These are phyloP conservation scores for Chesias legatella DNA, from an alignment of 2,888 invertebrate genomes.

Conservation along the genomic window DNA sequence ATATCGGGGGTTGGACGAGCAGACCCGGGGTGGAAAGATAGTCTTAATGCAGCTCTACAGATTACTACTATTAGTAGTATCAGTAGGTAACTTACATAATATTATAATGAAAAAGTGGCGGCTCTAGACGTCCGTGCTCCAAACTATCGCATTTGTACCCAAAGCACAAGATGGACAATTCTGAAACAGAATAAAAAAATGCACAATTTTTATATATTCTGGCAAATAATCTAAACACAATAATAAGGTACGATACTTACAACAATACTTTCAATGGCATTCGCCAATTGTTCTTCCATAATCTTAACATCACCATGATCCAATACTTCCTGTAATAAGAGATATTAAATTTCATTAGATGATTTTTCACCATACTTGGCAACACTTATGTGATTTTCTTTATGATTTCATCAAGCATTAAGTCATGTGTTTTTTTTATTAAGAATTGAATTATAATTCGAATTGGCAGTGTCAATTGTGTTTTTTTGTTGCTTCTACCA, in stretches of 20 bases:
- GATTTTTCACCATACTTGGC: too few species aligned
- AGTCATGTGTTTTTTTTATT: too few species aligned
- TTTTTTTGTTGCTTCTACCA: too few species aligned
- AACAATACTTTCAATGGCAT: constrained; percentile 78
- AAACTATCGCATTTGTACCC: constrained; percentile 78
- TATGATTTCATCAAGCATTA: too few species aligned
- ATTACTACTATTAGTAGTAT: too few species aligned
- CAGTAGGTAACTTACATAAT: constrained; percentile 48
- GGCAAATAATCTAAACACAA: not conserved
- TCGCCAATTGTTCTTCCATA: constrained; percentile 76
- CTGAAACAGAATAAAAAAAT: constrained; percentile 45
- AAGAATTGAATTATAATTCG: too few species aligned
- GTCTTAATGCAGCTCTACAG: too few species aligned
- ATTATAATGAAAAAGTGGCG: constrained; percentile 39
- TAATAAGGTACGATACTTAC: constrained; percentile 49
- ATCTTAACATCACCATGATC: constrained; percentile 76
- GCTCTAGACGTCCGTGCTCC: constrained; percentile 74
- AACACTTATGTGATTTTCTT: too few species aligned
- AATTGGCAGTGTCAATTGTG: too few species aligned
- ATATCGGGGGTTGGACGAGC: too few species aligned
- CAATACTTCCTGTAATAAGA: constrained; percentile 63
- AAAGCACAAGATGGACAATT: constrained; percentile 79
- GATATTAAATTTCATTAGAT: too few species aligned
- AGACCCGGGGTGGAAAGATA: too few species aligned
- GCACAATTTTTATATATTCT: not conserved